Conservation (phyloP, 2,113 vertebrate genomes). For the Gadus macrocephalus region DNA sequence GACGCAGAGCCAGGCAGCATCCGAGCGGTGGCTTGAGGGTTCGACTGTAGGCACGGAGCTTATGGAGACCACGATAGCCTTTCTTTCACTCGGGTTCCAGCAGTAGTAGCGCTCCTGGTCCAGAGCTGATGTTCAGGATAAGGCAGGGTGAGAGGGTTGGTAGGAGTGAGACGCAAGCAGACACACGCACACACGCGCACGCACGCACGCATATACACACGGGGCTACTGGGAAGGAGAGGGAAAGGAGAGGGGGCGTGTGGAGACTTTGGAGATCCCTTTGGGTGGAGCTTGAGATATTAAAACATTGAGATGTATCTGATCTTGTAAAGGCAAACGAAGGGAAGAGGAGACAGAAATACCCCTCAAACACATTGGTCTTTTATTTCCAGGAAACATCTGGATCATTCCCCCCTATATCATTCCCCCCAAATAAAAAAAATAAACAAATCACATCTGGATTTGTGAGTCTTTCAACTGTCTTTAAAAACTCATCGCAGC, state of each 20-base stretch:
- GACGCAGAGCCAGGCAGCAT: constrained; percentile 51
- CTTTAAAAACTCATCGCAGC: no score
- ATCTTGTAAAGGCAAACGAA: neutral
- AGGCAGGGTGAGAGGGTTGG: neutral
- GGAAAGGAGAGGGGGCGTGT: neutral
- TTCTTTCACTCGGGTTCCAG: constrained; percentile 24
- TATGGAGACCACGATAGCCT: neutral
- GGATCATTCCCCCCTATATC: no score
- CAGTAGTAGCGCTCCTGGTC: constrained; percentile 10
- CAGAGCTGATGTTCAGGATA: constrained; percentile 18
- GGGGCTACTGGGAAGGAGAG: no score
- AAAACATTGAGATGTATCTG: constrained; percentile 16
- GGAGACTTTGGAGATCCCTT: constrained; percentile 17
- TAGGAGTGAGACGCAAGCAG: neutral
- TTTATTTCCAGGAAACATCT: no score
- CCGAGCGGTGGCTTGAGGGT: constrained; percentile 35
- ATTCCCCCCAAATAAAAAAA: no score
- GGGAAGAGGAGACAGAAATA: neutral
- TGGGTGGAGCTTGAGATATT: constrained; percentile 59
- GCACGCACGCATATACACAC: no score
- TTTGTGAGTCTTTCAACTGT: no score
- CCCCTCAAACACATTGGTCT: no score
- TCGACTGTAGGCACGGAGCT: constrained; percentile 2
- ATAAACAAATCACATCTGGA: no score
- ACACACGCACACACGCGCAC: no score